phyloP scores from a whole-genome alignment of 2,113 vertebrate genomes.

The Australoheros scitulus region DNA sequence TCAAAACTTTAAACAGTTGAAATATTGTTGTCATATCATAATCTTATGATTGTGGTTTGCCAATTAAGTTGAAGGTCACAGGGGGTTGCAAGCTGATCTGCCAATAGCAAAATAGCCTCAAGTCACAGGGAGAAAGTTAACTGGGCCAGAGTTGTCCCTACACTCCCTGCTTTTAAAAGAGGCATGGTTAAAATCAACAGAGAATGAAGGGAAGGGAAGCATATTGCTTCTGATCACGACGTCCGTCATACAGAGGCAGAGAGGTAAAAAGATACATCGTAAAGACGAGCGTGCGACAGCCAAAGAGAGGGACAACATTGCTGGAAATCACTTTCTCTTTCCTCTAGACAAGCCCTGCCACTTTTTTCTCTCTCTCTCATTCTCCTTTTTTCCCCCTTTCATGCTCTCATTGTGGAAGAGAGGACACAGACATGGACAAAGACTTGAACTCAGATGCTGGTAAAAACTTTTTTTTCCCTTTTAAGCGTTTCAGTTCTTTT shows the following conservation, averaged over 20 bases:
- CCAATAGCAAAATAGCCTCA: slow-evolving; percentile 47
- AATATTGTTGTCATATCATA: background rate
- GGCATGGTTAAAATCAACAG: slow-evolving; percentile 1
- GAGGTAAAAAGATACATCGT: slow-evolving; percentile 6
- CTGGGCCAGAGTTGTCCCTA: slow-evolving; percentile 19
- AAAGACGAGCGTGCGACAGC: slow-evolving; percentile 9
- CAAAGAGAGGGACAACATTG: slow-evolving; percentile 10
- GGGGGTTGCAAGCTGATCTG: slow-evolving; percentile 27
- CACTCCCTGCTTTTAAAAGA: slow-evolving; percentile 22
- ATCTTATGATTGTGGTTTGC: slow-evolving; percentile 14
- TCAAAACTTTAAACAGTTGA: background rate
- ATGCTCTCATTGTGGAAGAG: slow-evolving; percentile 67
- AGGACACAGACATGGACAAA: slow-evolving; percentile 68
- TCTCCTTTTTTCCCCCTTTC: slow-evolving; percentile 41
- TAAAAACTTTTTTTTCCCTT: slow-evolving; percentile 53
- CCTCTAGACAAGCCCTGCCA: slow-evolving; percentile 16
- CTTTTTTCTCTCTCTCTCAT: slow-evolving; percentile 36
- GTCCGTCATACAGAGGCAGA: slow-evolving; percentile 9
- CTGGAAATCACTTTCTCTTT: slow-evolving; percentile 26
- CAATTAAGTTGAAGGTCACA: slow-evolving; percentile 66
- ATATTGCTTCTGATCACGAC: slow-evolving; percentile 1
- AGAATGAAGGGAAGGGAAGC: slow-evolving; percentile 23
- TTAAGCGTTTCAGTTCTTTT: background rate
- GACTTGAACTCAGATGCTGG: slow-evolving; percentile 70
- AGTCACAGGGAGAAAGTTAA: slow-evolving; percentile 36